Evolutionary conservation across 2,888 invertebrate species (phyloP).

Genomic region (Teleogryllus oceanicus): DNA sequence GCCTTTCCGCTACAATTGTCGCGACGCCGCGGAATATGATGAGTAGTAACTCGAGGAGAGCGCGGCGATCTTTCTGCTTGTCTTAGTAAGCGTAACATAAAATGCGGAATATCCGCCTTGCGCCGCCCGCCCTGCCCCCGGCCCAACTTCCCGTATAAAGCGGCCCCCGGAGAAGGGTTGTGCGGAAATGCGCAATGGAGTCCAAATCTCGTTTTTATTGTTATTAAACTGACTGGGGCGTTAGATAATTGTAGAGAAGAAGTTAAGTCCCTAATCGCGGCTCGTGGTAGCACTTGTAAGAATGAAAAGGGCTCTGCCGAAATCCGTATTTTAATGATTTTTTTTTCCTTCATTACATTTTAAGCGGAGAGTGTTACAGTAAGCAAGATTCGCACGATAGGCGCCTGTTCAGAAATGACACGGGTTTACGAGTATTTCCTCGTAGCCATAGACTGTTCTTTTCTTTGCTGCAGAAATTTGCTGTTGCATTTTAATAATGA

Average conservation of each 20-base stretch:
- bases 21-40: not conserved
- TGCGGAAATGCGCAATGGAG: not conserved
- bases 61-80: constrained; percentile 6
- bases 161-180: not conserved
- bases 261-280: constrained; percentile 6
- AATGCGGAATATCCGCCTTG: not conserved
- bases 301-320: not conserved
- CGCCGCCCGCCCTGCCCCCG: not conserved
- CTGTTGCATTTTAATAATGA: too few relatives aligned
- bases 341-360: not conserved
- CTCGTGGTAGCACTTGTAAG: not conserved
- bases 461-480: too few relatives aligned
- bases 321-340: constrained; percentile 6
- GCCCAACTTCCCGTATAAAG: not conserved
- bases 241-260: constrained; percentile 10
- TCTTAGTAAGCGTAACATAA: constrained; percentile 10
- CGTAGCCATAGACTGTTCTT: too few relatives aligned
- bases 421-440: not conserved
- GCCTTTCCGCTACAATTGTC: constrained; percentile 18
- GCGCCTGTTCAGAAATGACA: not conserved
- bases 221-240: constrained; percentile 18
- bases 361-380: not conserved
- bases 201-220: constrained; percentile 18
- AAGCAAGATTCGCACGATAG: not conserved
- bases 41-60: not conserved